Evolutionary conservation across 2,113 vertebrate genomes (phyloP).

Genomic region (Forbesichthys papilliferus): DNA sequence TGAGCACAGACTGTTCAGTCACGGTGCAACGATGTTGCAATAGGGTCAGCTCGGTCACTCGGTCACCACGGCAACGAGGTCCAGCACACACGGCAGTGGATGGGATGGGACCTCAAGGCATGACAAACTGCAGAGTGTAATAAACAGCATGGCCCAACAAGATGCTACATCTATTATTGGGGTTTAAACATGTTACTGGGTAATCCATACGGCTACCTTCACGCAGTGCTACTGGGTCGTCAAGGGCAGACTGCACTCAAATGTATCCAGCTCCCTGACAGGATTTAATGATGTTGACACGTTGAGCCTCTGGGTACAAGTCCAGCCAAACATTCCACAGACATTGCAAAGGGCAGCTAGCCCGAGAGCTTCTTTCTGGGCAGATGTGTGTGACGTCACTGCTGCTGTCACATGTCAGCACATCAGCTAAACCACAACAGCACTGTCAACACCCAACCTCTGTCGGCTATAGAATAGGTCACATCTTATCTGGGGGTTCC

Average conservation of each 20-base stretch:
- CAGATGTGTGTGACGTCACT: slow-evolving; percentile 22
- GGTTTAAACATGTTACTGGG: neutral
- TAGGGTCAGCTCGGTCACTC: slow-evolving; percentile 37
- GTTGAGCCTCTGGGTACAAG: slow-evolving; percentile 48
- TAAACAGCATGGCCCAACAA: too few species aligned
- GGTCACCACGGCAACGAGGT: slow-evolving; percentile 12
- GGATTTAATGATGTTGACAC: slow-evolving; percentile 45
- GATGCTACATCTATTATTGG: too few species aligned
- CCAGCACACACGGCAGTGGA: too few species aligned
- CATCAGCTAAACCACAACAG: neutral
- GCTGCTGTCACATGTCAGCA: neutral
- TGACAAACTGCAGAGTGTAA: too few species aligned
- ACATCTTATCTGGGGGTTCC: too few species aligned
- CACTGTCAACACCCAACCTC: neutral
- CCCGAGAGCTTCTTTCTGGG: slow-evolving; percentile 46
- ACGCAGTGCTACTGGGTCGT: neutral
- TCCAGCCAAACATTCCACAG: slow-evolving; percentile 21
- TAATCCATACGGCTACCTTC: neutral
- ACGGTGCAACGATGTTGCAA: slow-evolving; percentile 9
- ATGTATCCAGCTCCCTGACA: neutral
- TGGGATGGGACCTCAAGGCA: too few species aligned
- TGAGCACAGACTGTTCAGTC: neutral
- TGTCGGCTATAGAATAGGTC: neutral
- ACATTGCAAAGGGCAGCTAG: neutral
- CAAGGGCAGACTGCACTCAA: neutral